Evolutionary conservation across 2,888 invertebrate genomes (phyloP).

Genomic region (Halictus ligatus): DNA sequence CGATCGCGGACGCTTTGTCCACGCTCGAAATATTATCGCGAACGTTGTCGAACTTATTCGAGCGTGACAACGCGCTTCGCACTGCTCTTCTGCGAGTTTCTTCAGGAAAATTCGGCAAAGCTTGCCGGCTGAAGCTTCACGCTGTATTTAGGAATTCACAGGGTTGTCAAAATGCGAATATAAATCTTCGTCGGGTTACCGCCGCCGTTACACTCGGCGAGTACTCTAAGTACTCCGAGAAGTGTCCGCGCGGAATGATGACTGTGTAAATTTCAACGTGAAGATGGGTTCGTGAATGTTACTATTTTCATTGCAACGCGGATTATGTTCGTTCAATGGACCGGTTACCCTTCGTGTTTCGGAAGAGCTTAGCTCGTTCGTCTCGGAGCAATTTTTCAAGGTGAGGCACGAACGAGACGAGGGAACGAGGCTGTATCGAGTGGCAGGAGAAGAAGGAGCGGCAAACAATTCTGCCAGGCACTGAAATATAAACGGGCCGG

Average conservation of each 20-base stretch:
- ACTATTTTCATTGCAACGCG: not conserved
- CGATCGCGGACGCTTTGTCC: not conserved
- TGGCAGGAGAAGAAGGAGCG: slow-evolving; percentile 44
- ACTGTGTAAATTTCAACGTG: not conserved
- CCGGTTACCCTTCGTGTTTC: not conserved
- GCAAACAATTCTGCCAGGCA: slow-evolving; percentile 75
- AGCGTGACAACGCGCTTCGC: too few relatives aligned
- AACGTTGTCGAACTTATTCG: too few relatives aligned
- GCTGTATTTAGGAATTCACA: too few relatives aligned
- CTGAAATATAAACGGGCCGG: slow-evolving; percentile 74
- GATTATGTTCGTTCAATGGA: not conserved
- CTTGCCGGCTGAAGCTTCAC: too few relatives aligned
- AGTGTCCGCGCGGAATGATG: too few relatives aligned
- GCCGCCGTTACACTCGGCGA: too few relatives aligned
- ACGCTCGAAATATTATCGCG: too few relatives aligned
- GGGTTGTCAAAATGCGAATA: too few relatives aligned
- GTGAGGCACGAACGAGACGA: not conserved
- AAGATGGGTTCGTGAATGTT: not conserved
- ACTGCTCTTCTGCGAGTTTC: too few relatives aligned
- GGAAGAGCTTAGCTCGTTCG: not conserved
- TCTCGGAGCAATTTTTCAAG: not conserved
- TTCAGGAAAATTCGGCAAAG: too few relatives aligned
- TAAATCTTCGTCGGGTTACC: too few relatives aligned
- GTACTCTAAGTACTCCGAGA: too few relatives aligned
- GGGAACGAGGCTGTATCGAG: slow-evolving; percentile 19